Evolutionary conservation across 2,113 vertebrate species (phyloP), one percentile per base, ranked within the genome.

Genomic region (Nettapus auritus): DNA sequence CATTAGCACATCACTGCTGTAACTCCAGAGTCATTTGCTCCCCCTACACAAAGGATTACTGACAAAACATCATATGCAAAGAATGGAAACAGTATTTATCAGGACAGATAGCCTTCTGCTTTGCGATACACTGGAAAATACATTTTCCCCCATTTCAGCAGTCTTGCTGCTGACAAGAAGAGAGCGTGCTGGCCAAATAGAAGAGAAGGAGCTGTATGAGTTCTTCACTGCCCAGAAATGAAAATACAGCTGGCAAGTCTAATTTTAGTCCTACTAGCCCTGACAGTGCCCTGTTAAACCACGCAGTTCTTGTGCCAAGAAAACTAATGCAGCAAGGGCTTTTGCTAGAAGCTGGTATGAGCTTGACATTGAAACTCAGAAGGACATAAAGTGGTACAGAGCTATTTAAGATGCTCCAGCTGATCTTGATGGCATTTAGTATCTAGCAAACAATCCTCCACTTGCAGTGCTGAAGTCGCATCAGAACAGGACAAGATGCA

Each of bases 171-270:
- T 64, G 42, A 40, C 3, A 16, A 48, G 36, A 85, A 53, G 9
- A 75, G 78, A 79, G 38, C 18, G 14, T 15, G 5, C 18, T 60
- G 62, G 23, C 38, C 96, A 62, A 60, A 36, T 1, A 73, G 29
- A 38, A n/a, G 22, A 90, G 50, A 6, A 73, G 31, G 42, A 83
- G 20, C 33, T 85, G 48, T 11, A 29, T 56, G n/a, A 85, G 69
- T 28, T 85, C 34, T 14, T n/a, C 34, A 62, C 5, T 82, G 62
- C 38, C 70, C 85, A 79, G 84, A 82, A 87, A 52, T 29, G 48
- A 76, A 91, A 96, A 85, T 8, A 82, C 88, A 94, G 90, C 92
- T 93, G 85, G 67, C 48, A 75, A 34, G 42, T 73, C 64, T 91
- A 64, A 87, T 76, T 85, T 87, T 7, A 84, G 73, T 10, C 22